Evolutionary conservation across 2,113 vertebrate species (phyloP).

Genomic region (human (Homo sapiens)): GRCh38 chr2:157925001-157925500

Average conservation of each 20-base stretch:
- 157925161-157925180: not conserved
- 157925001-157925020: not conserved
- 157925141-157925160: not conserved
- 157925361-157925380: not conserved
- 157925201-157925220: not conserved
- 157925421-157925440: not conserved
- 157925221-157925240: not conserved
- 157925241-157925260: not conserved
- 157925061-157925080: not conserved
- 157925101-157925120: conserved; percentile 10
- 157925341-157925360: not conserved
- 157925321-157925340: not conserved
- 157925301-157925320: not conserved
- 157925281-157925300: not conserved
- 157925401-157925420: not conserved
- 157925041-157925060: not conserved
- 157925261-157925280: not conserved
- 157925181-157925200: not conserved
- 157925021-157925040: not conserved
- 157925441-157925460: not conserved
- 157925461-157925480: not conserved
- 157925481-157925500: not conserved
- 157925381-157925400: not conserved
- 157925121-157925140: not conserved
- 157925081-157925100: not conserved